Conservation (phyloP, 2,888 invertebrate genomes). For the Halictus ligatus region DNA sequence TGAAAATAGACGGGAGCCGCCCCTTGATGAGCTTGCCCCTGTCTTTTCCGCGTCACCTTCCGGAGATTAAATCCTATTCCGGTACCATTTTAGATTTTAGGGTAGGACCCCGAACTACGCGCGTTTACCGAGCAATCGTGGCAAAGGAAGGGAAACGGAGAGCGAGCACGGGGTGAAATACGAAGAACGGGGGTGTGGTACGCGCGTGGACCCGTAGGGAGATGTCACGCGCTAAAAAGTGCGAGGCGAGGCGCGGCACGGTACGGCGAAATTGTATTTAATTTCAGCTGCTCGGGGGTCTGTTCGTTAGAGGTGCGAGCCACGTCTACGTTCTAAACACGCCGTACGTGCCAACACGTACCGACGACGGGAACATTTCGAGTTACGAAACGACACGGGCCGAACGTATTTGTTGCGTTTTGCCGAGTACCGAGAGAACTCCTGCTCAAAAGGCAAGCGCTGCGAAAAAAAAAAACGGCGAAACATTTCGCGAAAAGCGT, state of each 20-base stretch:
- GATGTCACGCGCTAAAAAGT: constrained; percentile 54
- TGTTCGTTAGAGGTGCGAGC: constrained; percentile 64
- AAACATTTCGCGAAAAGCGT: neutral
- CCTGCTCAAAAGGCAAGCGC: neutral
- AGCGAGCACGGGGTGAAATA: neutral
- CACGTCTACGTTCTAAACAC: constrained; percentile 75
- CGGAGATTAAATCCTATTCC: constrained; percentile 47
- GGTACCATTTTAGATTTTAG: neutral
- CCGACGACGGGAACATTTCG: constrained; percentile 57
- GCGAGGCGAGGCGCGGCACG: neutral
- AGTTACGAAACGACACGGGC: constrained; percentile 54
- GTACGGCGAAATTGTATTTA: constrained; percentile 63
- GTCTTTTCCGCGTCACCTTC: constrained; percentile 25
- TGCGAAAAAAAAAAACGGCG: neutral
- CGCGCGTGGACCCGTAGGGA: neutral
- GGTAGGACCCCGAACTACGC: neutral
- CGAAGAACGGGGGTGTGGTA: neutral
- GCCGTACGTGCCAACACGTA: constrained; percentile 74
- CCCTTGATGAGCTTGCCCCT: neutral
- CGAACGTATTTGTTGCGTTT: constrained; percentile 56
- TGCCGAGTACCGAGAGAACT: constrained; percentile 36
- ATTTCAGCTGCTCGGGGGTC: constrained; percentile 48
- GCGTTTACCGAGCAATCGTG: neutral
- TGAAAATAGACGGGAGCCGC: constrained; percentile 19
- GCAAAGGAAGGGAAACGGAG: neutral